Percentiles rank a stretch among this genome's conserved stretches.
Conservation (phyloP, 2,888 invertebrate species). For the Patella caerulea region DNA sequence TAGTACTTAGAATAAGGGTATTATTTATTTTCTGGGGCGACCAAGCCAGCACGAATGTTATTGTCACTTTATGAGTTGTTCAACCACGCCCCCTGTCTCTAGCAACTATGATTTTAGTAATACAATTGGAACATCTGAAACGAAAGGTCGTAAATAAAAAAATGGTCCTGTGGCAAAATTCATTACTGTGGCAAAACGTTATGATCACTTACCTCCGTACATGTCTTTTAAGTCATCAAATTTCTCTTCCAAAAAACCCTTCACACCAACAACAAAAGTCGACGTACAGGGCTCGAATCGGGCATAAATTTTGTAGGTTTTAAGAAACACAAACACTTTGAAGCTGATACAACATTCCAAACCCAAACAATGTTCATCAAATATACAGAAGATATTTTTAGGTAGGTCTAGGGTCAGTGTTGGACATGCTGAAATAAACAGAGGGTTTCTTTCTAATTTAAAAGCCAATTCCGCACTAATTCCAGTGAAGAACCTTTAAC, state of each 20-base stretch:
- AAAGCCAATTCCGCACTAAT: too few species aligned
- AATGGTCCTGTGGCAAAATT: too few species aligned
- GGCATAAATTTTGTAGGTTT: conserved; percentile 44
- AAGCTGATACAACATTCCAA: conserved; percentile 53
- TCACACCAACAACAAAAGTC: conserved; percentile 38
- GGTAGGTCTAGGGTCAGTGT: conserved; percentile 33
- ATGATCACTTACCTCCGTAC: conserved; percentile 21
- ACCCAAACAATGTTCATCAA: conserved; percentile 48
- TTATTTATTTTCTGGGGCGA: too few species aligned
- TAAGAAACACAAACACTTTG: conserved; percentile 43
- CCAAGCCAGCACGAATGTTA: too few species aligned
- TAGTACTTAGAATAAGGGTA: too few species aligned
- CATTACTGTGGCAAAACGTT: too few species aligned
- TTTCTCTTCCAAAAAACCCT: conserved; percentile 27
- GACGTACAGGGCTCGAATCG: conserved; percentile 41
- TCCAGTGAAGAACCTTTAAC: too few species aligned
- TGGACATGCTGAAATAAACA: conserved; percentile 1
- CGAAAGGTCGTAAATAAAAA: neutral
- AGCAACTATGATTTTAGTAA: conserved; percentile 12
- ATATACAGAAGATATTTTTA: conserved; percentile 42
- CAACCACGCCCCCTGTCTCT: neutral
- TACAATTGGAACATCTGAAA: conserved; percentile 22
- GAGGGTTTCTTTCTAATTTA: too few species aligned
- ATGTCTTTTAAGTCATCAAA: conserved; percentile 22
- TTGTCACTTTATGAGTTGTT: too few species aligned